These are phyloP conservation scores for Eupithecia subfuscata DNA, from an alignment of 2,888 invertebrate species.

Conservation along the genomic window DNA sequence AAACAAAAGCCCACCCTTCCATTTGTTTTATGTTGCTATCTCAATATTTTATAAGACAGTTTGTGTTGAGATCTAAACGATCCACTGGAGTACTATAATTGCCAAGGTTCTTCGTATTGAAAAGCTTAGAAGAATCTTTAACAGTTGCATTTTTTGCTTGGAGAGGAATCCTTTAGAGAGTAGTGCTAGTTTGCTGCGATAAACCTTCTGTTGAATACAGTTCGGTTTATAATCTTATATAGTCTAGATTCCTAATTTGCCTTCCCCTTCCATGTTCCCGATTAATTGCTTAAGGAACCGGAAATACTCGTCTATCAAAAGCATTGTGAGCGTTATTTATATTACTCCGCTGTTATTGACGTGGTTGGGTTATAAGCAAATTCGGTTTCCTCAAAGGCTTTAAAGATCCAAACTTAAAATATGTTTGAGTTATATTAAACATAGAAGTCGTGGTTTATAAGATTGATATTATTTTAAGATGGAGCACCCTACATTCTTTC, in stretches of 20 bases:
- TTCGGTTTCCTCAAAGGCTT: neutral
- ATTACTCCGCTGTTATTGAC: neutral
- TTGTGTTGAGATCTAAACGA: neutral
- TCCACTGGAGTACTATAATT: neutral
- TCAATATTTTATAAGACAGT: neutral
- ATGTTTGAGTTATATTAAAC: neutral
- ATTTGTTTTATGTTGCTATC: neutral
- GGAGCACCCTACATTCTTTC: neutral
- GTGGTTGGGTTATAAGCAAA: neutral
- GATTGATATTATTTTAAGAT: neutral
- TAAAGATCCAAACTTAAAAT: neutral
- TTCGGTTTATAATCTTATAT: neutral
- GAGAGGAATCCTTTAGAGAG: neutral
- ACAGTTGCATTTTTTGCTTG: neutral
- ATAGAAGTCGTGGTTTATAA: neutral
- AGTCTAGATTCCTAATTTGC: neutral
- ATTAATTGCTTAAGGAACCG: conserved; percentile 10
- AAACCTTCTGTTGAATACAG: neutral
- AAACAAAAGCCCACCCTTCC: neutral
- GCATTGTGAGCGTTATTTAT: conserved; percentile 8
- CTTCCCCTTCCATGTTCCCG: conserved; percentile 5
- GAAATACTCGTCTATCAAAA: conserved; percentile 8
- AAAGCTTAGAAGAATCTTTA: neutral
- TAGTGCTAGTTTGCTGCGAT: neutral
- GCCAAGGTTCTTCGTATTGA: neutral